A percentile compares a stretch with the other conserved stretches of the same genome.
Evolutionary conservation across 2,888 invertebrate species (phyloP).

Genomic region (Eucera pruinosa): DNA sequence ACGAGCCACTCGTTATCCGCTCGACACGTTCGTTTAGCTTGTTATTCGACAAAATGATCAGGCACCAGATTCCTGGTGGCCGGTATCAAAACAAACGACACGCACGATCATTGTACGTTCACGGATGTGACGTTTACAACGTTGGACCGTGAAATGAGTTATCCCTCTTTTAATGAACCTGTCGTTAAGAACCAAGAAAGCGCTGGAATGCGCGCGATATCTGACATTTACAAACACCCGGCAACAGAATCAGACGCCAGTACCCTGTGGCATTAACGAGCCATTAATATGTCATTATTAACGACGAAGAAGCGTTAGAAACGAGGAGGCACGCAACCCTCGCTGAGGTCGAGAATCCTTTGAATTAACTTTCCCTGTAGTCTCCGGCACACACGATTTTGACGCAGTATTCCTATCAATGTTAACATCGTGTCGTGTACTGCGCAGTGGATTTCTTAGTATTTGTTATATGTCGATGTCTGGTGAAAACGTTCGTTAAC

Average conservation of each 20-base stretch:
- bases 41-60: slow-evolving; percentile 19
- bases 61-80: neutral
- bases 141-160: slow-evolving; percentile 6
- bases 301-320: slow-evolving; percentile 25
- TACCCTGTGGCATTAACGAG: slow-evolving; percentile 42
- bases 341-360: slow-evolving; percentile 34
- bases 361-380: slow-evolving; percentile 23
- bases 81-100: slow-evolving; percentile 10
- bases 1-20: slow-evolving; percentile 54
- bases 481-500: neutral
- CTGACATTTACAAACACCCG: slow-evolving; percentile 48
- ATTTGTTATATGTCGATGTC: neutral
- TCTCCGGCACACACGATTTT: slow-evolving; percentile 50
- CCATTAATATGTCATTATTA: slow-evolving; percentile 54
- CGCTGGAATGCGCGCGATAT: slow-evolving; percentile 38
- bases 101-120: neutral
- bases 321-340: slow-evolving; percentile 7
- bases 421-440: slow-evolving; percentile 21
- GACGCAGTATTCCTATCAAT: slow-evolving; percentile 23
- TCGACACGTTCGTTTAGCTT: slow-evolving; percentile 28
- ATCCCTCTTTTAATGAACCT: slow-evolving; percentile 13
- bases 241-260: slow-evolving; percentile 25
- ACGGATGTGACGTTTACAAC: slow-evolving; percentile 25
- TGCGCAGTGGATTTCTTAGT: neutral
- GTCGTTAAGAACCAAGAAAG: slow-evolving; percentile 42